Evolutionary conservation across 2,113 vertebrate genomes (phyloP).

Genomic region (Cyprinodon variegatus): DNA sequence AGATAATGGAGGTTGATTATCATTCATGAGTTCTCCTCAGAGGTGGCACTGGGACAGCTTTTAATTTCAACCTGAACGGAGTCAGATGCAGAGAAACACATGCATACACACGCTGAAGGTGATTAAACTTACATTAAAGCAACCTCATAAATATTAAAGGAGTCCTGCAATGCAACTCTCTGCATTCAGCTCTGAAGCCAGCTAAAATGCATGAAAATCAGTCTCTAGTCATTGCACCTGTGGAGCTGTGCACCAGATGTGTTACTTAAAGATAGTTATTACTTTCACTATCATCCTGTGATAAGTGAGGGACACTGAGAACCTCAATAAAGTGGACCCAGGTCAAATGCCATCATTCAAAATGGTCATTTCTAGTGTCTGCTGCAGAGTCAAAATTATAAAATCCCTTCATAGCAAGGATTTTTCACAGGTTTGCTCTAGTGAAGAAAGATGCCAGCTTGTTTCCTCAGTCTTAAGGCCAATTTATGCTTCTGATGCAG

Average conservation of each 20-base stretch:
- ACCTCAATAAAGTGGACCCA: too few species aligned
- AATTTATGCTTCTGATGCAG: too few species aligned
- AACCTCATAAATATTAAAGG: conserved; percentile 17
- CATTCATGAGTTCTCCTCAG: conserved; percentile 51
- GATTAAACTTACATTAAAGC: conserved; percentile 27
- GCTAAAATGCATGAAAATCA: not conserved
- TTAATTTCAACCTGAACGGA: conserved; percentile 18
- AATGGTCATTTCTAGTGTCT: too few species aligned
- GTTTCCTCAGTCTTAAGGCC: too few species aligned
- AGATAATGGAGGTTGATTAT: conserved; percentile 48
- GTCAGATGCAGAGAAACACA: conserved; percentile 13
- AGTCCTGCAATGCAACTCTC: not conserved
- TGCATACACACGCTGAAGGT: conserved; percentile 1
- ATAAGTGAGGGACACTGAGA: too few species aligned
- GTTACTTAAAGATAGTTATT: not conserved
- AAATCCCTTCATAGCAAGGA: too few species aligned
- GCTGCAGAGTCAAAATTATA: too few species aligned
- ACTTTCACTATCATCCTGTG: too few species aligned
- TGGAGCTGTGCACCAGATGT: not conserved
- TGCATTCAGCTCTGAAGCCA: conserved; percentile 1
- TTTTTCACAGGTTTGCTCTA: too few species aligned
- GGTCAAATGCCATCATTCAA: too few species aligned
- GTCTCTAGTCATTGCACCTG: not conserved
- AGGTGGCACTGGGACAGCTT: conserved; percentile 6
- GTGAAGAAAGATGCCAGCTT: too few species aligned